Evolutionary conservation across 2,113 vertebrate species (phyloP).

Genomic region (Sceloporus undulatus): DNA sequence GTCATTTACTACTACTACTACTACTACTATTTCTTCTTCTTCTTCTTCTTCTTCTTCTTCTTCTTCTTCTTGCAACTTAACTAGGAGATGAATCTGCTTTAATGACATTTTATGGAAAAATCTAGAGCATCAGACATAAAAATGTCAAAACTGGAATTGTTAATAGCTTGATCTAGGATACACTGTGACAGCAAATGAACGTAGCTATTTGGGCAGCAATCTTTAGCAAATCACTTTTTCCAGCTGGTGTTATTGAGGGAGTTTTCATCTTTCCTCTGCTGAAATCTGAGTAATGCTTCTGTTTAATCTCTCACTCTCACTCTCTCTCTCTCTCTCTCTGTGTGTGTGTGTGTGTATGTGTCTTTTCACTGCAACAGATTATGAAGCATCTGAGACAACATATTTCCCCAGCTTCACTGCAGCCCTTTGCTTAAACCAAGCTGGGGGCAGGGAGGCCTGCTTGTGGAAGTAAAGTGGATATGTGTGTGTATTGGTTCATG

Average conservation of each 20-base stretch:
- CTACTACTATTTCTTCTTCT: not conserved
- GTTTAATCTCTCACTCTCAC: not conserved
- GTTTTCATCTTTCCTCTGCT: constrained; percentile 14
- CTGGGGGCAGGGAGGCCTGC: too few species aligned
- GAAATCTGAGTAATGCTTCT: constrained; percentile 31
- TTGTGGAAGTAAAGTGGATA: not conserved
- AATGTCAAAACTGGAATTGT: constrained; percentile 28
- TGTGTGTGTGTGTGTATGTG: not conserved
- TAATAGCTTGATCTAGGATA: constrained; percentile 33
- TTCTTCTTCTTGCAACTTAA: not conserved
- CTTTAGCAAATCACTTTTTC: constrained; percentile 40
- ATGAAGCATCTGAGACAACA: not conserved
- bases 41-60: not conserved
- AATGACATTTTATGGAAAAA: constrained; percentile 35
- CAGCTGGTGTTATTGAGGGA: constrained; percentile 9
- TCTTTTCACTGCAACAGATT: not conserved
- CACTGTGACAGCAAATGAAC: constrained; percentile 33
- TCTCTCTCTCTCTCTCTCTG: not conserved
- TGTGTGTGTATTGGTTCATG: not conserved
- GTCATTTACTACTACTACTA: not conserved
- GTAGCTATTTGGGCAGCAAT: constrained; percentile 27
- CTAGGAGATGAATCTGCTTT: constrained; percentile 25
- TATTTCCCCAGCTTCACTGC: not conserved
- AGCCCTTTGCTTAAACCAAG: not conserved
- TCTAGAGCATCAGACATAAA: constrained; percentile 19